Percentiles rank a stretch among this genome's conserved stretches.
phyloP scores from a whole-genome alignment of 2,797 vertebrate genomes.

The Poeciliopsis paucimaculata region DNA sequence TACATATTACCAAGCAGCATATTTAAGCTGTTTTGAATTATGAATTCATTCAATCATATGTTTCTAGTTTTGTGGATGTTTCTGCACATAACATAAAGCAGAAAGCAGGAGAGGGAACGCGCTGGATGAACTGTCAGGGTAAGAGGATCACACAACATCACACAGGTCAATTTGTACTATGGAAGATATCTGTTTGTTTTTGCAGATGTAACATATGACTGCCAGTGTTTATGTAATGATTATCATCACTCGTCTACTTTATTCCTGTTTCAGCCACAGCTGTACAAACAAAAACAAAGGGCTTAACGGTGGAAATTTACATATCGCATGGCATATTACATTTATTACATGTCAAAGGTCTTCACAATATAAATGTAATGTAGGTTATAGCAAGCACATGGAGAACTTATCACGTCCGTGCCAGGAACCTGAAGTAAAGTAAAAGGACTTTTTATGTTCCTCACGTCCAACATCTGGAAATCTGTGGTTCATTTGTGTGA shows the following conservation, averaged over 20 bases:
- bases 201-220: not conserved
- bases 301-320: not conserved
- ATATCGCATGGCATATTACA: not conserved
- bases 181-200: not conserved
- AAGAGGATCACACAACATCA: not conserved
- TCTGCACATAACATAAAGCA: not conserved
- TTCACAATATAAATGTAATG: constrained; percentile 4
- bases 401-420: not conserved
- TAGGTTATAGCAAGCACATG: not conserved
- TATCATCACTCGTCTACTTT: not conserved
- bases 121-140: not conserved
- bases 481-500: not conserved
- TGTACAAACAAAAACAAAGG: not conserved
- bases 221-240: not conserved
- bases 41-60: not conserved
- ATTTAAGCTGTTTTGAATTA: not conserved
- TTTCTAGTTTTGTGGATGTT: not conserved
- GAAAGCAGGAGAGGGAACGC: not conserved
- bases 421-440: not conserved
- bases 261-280: not conserved
- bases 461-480: not conserved
- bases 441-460: not conserved
- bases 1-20: not conserved
- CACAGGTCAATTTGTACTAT: not conserved
- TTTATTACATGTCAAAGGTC: not conserved